phyloP scores from a whole-genome alignment of 2,888 invertebrate genomes.

The Iphiclides podalirius region DNA sequence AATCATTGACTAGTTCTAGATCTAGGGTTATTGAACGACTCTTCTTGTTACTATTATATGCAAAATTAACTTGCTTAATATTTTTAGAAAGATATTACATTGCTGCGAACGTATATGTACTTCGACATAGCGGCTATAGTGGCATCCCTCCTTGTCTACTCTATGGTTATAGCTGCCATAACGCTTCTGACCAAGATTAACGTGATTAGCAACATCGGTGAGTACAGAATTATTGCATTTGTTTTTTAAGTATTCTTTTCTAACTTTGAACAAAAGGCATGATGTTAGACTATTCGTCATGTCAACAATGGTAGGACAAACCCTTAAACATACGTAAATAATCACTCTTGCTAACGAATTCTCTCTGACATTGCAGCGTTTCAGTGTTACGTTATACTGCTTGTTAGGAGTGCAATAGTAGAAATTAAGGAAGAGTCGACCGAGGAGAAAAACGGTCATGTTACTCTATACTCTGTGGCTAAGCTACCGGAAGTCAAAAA shows the following conservation, averaged over 20 bases:
- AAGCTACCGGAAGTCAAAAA: constrained; percentile 18
- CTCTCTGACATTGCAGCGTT: constrained; percentile 57
- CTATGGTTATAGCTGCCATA: constrained; percentile 50
- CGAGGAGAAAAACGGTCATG: constrained; percentile 32
- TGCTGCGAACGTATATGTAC: constrained; percentile 51
- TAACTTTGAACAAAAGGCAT: no score
- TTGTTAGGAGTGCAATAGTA: constrained; percentile 55
- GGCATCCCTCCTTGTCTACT: constrained; percentile 52
- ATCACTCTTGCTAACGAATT: no score
- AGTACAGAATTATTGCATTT: no score
- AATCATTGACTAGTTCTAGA: no score
- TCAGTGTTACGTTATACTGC: constrained; percentile 50
- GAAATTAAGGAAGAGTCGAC: constrained; percentile 43
- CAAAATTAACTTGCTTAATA: constrained; percentile 3
- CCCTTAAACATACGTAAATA: no score
- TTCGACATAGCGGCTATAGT: constrained; percentile 45
- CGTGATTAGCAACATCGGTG: constrained; percentile 46
- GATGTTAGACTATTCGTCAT: no score
- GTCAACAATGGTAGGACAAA: no score
- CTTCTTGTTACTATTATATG: no score
- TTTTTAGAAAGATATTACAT: constrained; percentile 48
- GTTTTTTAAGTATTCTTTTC: no score
- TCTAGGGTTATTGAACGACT: no score
- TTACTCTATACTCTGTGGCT: constrained; percentile 28
- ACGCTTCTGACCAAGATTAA: constrained; percentile 41